Evolutionary conservation across 1,140 invertebrate genomes (phyloP), one percentile per base, ranked within the genome.

Genomic region (Dolichoris vasculosae): DNA sequence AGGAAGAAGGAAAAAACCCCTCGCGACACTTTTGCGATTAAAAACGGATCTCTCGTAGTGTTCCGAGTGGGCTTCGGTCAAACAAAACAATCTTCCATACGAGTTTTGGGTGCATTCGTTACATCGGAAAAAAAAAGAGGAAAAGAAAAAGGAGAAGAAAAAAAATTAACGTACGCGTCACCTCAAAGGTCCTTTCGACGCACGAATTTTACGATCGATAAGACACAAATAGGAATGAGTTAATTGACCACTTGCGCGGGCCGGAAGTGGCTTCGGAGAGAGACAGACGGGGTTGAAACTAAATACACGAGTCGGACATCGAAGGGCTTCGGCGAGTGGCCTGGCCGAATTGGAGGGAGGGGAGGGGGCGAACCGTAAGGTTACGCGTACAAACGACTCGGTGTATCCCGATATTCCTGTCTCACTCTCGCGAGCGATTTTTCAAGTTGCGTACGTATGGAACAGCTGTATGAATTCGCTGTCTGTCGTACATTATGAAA

Each of bases 151-250:
- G 23, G 23, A 64, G 30, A 30, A 6, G 30, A 64, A 64, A 59
- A 17, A 3, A 23, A 8, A 1, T 32, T 17, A 35, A 4, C 30
- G 30, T 76, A 51, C 59, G 71, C 40, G 23, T 23, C 2, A 48
- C n/a, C 55, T 85, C 83, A 83, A 83, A 83, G 73, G 63, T 38
- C 79, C 84, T 77, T 85, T 80, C 59, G 64, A 80, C 81, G 46
- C 76, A 84, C 40, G 67, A 80, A 75, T 78, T 84, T 79, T 79
- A 77, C 84, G 71, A 85, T 85, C 84, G 84, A 85, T 85, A 76
- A 82, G 84, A 82, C 82, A 59, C 79, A 82, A 85, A 85, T 82
- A 73, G 64, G 59, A 67, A 73, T 51, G 84, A 82, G 84, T 85
- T 85, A 82, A 85, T 85, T 85, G 84, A 82, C 69, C 84, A 85